phyloP scores from a whole-genome alignment of 1,140 invertebrate species.

The Bombus breviceps region DNA sequence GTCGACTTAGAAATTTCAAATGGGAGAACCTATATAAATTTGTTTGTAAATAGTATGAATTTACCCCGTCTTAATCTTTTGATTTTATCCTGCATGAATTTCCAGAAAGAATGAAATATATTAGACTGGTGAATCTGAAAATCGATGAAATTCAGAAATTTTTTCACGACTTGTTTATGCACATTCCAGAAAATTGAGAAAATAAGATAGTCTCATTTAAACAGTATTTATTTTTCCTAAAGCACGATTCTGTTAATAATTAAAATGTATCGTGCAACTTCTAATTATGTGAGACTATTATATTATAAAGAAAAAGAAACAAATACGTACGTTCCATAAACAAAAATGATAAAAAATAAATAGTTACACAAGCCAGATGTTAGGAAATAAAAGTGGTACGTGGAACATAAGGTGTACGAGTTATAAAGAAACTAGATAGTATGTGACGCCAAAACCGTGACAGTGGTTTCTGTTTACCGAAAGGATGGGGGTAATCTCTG shows the following conservation, averaged over 20 bases:
- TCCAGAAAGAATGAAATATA: too few relatives aligned
- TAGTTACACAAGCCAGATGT: neutral
- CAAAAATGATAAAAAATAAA: neutral
- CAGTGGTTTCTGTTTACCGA: conserved; percentile 8
- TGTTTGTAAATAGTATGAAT: neutral
- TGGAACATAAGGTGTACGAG: neutral
- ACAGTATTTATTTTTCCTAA: too few relatives aligned
- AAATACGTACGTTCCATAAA: too few relatives aligned
- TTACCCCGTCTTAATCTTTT: neutral
- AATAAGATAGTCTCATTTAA: too few relatives aligned
- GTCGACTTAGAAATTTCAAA: neutral
- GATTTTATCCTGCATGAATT: neutral
- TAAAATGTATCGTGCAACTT: too few relatives aligned
- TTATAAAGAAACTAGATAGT: neutral
- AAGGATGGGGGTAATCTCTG: conserved; percentile 8
- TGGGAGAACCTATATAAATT: neutral
- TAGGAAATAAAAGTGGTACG: neutral
- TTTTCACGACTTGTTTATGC: too few relatives aligned
- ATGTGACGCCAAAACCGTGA: neutral
- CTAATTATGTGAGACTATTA: too few relatives aligned
- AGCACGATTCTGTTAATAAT: too few relatives aligned
- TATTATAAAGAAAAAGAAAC: too few relatives aligned
- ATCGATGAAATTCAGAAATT: too few relatives aligned
- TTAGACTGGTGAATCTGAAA: too few relatives aligned
- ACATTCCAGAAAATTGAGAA: too few relatives aligned